These are phyloP conservation scores for Phrynocephalus forsythii DNA, from an alignment of 2,797 vertebrate species.

Conservation along the genomic window DNA sequence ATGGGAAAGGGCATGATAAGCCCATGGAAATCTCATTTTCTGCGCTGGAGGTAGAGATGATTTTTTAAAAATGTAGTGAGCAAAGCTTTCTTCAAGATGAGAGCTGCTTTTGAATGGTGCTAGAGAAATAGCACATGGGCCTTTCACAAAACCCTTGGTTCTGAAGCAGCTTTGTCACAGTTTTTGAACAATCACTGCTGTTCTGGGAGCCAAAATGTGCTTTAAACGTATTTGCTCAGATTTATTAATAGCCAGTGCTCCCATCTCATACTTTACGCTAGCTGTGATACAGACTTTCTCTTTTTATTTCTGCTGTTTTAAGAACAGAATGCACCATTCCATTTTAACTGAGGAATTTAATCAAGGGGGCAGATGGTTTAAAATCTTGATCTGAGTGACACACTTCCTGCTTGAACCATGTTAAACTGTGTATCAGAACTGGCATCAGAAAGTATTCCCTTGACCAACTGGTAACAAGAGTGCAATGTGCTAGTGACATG, in stretches of 20 bases:
- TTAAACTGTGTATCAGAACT: not conserved
- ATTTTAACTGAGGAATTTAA: not conserved
- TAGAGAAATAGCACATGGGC: slow-evolving; percentile 42
- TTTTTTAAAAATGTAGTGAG: slow-evolving; percentile 65
- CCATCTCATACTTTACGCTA: not conserved
- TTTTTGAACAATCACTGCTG: slow-evolving; percentile 12
- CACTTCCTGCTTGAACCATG: not conserved
- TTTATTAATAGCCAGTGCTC: slow-evolving; percentile 12
- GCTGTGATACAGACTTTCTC: not conserved
- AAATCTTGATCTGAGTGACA: not conserved
- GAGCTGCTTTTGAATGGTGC: slow-evolving; percentile 44
- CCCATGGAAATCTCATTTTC: slow-evolving; percentile 52
- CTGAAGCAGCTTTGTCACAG: slow-evolving; percentile 52
- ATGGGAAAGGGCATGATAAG: slow-evolving; percentile 45
- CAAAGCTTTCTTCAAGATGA: slow-evolving; percentile 64
- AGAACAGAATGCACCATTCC: not conserved
- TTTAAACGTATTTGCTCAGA: not conserved
- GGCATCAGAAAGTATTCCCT: no score
- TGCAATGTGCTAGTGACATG: no score
- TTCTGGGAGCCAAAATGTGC: not conserved
- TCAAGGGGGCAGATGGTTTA: not conserved
- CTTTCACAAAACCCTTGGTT: slow-evolving; percentile 42
- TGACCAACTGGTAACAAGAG: no score
- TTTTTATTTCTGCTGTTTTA: not conserved
- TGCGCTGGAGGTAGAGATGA: slow-evolving; percentile 58